Evolutionary conservation across 2,113 vertebrate species (phyloP).

Genomic region (Alectura lathami): DNA sequence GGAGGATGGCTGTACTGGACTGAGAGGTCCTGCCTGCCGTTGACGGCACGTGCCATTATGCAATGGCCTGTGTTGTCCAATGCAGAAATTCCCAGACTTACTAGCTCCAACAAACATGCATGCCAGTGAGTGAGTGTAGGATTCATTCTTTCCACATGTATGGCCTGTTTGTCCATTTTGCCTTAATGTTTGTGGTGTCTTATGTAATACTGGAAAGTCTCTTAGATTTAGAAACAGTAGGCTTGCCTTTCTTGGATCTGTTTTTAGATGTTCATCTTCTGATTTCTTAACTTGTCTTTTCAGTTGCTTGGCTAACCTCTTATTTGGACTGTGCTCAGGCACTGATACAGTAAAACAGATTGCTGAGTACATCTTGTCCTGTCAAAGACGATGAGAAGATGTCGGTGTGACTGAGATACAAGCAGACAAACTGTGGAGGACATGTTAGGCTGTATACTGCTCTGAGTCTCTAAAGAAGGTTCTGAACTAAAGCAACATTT

Average conservation of each 20-base stretch:
- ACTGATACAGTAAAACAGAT: not conserved
- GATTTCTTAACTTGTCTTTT: not conserved
- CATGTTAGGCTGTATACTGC: not conserved
- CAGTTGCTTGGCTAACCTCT: not conserved
- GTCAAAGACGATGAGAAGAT: not conserved
- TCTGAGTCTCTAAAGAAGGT: not conserved
- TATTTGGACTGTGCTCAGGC: not conserved
- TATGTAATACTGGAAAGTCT: not conserved
- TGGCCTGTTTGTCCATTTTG: not conserved
- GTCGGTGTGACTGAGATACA: not conserved
- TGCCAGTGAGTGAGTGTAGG: not conserved
- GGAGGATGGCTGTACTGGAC: not conserved
- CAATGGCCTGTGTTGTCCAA: not conserved
- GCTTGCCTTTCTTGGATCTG: not conserved
- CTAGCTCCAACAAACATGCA: not conserved
- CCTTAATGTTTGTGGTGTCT: not conserved
- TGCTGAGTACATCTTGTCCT: not conserved
- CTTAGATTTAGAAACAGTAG: not conserved
- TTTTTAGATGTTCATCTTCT: not conserved
- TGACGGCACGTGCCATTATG: not conserved
- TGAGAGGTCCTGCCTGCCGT: not conserved
- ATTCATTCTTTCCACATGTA: not conserved
- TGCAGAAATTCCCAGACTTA: not conserved
- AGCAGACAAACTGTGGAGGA: not conserved
- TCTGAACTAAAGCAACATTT: not conserved